Percentiles rank a stretch among this genome's conserved stretches.
Conservation (phyloP, 2,113 vertebrate genomes). For the Lophura nycthemera region DNA sequence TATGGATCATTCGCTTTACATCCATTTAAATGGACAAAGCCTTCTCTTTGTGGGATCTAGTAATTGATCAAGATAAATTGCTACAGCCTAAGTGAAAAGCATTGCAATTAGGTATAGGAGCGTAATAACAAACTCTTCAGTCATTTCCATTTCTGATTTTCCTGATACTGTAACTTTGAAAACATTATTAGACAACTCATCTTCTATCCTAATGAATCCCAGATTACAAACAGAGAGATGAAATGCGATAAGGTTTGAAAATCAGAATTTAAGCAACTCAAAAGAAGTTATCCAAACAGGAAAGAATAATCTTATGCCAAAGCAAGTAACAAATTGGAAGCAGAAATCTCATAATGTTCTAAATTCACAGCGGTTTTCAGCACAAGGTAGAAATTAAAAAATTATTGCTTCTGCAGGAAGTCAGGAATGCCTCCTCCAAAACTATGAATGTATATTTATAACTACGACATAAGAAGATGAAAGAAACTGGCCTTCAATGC, state of each 20-base stretch:
- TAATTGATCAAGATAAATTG: neutral
- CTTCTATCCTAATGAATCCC: neutral
- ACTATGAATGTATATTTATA: neutral
- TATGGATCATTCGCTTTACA: neutral
- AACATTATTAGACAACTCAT: slow-evolving; percentile 8
- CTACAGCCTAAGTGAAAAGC: neutral
- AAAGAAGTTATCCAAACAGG: neutral
- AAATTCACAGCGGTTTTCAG: neutral
- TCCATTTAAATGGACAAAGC: neutral
- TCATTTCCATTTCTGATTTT: neutral
- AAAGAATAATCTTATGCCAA: neutral
- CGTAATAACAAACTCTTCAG: neutral
- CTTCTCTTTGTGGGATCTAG: neutral
- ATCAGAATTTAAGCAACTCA: neutral
- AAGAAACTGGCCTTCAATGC: neutral
- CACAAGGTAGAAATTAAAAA: neutral
- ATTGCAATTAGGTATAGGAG: neutral
- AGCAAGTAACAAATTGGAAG: neutral
- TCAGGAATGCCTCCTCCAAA: neutral
- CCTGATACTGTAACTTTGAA: neutral
- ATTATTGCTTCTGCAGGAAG: neutral
- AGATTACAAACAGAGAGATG: neutral
- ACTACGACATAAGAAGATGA: neutral
- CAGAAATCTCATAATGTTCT: neutral
- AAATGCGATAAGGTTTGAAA: neutral